Base-by-base conservation (phyloP, 2,797 vertebrate genomes). In the Catharus ustulatus region DNA sequence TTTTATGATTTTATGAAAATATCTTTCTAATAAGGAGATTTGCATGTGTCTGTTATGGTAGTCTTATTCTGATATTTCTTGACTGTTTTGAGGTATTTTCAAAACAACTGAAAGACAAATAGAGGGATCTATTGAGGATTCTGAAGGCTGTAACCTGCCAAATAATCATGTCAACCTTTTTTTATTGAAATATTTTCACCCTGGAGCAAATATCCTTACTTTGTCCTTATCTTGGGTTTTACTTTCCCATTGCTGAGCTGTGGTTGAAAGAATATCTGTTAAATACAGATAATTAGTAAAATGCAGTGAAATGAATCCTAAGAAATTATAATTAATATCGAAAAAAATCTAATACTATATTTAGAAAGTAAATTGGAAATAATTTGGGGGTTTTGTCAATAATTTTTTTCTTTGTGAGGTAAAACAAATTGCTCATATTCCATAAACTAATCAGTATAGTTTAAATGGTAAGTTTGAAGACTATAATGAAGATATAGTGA, bases 391-490 rank as follows among this genome's bases (percentile, higher is more conserved):
- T 15, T 89, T 94, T 95, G 59, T 78, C 84, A 89, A 80, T 68
- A 18, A 6, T 55, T 90, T 73, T 96, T 96, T 96, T 73, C 71
- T 89, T 95, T 96, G 93, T 84, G 89, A 68, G 90, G 79, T 43
- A 84, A 97, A 92, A 85, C 40, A 36, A 96, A 84, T 72, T 82
- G 22, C 91, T 96, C 76, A 86, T 94, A 69, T 93, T 93, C 55
- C 76, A 84, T 89, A 62, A 94, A 94, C 52, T 91, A 73, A 96
- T 96, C 96, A 93, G 89, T 82, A 96, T 63, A 90, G 61, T 73
- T 96, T 93, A 94, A 95, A 95, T 95, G 11, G 55, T 95, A 94
- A 97, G 42, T 62, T 94, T 92, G 84, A 93, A 96, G 73, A 48
- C 89, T 92, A 68, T 55, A 93, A 63, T 95, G 95, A 90, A 89